Conservation (phyloP, 37 sponge, comb jelly and placozoan species). For the Ianthella basta region DNA sequence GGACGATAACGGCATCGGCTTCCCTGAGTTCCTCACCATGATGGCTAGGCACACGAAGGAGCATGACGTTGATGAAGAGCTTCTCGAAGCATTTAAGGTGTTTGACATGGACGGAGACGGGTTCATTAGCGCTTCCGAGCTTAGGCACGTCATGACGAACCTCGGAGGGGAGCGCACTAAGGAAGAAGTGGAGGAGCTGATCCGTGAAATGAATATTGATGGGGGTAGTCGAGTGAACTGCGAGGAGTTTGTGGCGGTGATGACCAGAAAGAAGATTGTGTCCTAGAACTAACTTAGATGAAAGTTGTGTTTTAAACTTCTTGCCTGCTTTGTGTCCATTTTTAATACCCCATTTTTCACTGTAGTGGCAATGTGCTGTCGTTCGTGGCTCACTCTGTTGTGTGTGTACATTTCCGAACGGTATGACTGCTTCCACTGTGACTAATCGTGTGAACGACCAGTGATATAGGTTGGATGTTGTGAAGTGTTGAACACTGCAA, state of each 20-base stretch:
- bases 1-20: constrained; percentile 99
- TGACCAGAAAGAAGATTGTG: constrained; percentile 75
- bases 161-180: constrained; percentile 99
- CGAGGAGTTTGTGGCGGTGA: constrained; percentile 90
- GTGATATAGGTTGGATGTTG: too few species aligned
- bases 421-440: too few species aligned
- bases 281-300: too few species aligned
- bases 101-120: constrained; percentile 99
- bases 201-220: constrained; percentile 97
- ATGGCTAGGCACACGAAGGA: constrained; percentile 99
- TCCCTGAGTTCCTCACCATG: constrained; percentile 99
- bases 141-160: constrained; percentile 98
- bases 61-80: constrained; percentile 92
- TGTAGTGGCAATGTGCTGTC: too few species aligned
- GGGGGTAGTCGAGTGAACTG: constrained; percentile 99
- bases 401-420: too few species aligned
- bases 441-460: too few species aligned
- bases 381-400: too few species aligned
- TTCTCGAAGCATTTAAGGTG: constrained; percentile 96
- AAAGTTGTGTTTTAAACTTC: too few species aligned
- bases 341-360: too few species aligned
- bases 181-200: constrained; percentile 99
- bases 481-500: too few species aligned
- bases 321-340: too few species aligned
- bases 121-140: constrained; percentile 97